phyloP scores from a whole-genome alignment of 37 sponge, comb jelly and placozoan genomes.

The Aphrocallistes beatrix region DNA sequence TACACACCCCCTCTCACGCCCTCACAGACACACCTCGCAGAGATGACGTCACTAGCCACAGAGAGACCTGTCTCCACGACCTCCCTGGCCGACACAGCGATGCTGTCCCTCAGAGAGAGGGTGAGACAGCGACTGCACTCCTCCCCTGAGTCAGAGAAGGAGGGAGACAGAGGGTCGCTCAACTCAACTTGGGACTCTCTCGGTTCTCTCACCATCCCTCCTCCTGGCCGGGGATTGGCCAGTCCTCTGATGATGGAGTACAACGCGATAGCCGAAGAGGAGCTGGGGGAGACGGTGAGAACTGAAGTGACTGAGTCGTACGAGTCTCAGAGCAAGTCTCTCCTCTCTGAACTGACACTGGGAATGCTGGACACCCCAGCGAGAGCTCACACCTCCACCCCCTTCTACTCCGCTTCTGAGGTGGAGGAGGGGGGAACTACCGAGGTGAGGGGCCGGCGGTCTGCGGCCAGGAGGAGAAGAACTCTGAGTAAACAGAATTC shows the following conservation, averaged over 20 bases:
- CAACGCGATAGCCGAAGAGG: not conserved
- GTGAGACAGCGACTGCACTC: not conserved
- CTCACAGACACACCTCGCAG: too few species aligned
- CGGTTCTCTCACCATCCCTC: not conserved
- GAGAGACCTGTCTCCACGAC: not conserved
- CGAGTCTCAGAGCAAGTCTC: not conserved
- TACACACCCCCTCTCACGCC: not conserved
- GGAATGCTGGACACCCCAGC: not conserved
- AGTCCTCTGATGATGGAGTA: not conserved
- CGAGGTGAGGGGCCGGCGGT: not conserved
- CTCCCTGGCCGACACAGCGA: not conserved
- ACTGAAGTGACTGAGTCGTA: not conserved
- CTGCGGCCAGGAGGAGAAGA: not conserved
- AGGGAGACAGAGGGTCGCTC: not conserved
- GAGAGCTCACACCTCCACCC: not conserved
- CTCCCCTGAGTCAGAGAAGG: not conserved
- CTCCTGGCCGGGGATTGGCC: too few species aligned
- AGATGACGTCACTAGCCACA: too few species aligned
- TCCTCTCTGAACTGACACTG: not conserved
- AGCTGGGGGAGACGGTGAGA: too few species aligned
- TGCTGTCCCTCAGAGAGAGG: not conserved
- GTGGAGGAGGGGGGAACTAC: not conserved
- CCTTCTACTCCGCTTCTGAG: slow-evolving; percentile 4
- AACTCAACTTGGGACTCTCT: not conserved
- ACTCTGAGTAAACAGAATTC: not conserved